Conservation (phyloP, 2,888 invertebrate genomes). For the Pachliopta kotzebuea region DNA sequence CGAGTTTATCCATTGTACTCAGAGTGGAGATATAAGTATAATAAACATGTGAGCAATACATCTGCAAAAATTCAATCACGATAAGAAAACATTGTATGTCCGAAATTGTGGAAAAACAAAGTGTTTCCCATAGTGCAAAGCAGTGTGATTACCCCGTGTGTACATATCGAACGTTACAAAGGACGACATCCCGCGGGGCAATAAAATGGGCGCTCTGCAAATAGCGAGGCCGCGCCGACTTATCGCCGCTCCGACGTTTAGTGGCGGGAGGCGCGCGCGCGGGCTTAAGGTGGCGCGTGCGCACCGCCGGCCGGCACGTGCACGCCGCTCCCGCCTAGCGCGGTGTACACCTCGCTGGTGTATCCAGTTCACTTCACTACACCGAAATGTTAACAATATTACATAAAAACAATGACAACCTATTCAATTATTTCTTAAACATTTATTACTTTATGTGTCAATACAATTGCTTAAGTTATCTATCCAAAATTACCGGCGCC, state of each 20-base stretch:
- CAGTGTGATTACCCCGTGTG: conserved; percentile 40
- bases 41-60: neutral
- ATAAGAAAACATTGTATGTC: conserved; percentile 28
- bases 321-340: conserved; percentile 51
- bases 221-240: conserved; percentile 55
- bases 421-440: too few relatives aligned
- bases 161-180: conserved; percentile 45
- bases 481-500: too few relatives aligned
- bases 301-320: conserved; percentile 49
- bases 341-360: too few relatives aligned
- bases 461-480: too few relatives aligned
- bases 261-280: conserved; percentile 53
- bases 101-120: conserved; percentile 54
- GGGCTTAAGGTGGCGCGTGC: conserved; percentile 60
- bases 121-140: conserved; percentile 53
- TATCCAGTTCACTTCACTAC: too few relatives aligned
- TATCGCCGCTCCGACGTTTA: conserved; percentile 67
- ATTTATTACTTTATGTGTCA: too few relatives aligned
- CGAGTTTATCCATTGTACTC: too few relatives aligned
- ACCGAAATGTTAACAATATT: too few relatives aligned
- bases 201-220: conserved; percentile 52
- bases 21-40: neutral
- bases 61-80: conserved; percentile 6
- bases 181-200: conserved; percentile 57
- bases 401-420: too few relatives aligned